These are phyloP conservation scores for Megaptera novaeangliae DNA, from an alignment of 2,113 vertebrate species.

Conservation along the genomic window DNA sequence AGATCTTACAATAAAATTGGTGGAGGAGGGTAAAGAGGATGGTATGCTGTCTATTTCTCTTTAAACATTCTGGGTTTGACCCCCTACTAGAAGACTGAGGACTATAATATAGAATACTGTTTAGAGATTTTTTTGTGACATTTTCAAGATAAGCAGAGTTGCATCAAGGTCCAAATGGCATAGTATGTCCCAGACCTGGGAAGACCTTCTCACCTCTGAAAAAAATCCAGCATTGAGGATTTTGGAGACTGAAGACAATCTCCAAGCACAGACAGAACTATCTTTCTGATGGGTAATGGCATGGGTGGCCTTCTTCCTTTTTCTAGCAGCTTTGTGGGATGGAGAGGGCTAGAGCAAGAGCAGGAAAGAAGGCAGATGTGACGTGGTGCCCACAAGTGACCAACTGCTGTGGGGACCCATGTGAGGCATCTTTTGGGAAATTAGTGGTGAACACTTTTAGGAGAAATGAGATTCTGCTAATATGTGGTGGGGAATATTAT, in stretches of 20 bases:
- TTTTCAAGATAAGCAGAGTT: background rate
- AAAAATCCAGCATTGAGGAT: background rate
- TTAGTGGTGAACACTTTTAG: background rate
- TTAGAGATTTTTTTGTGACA: background rate
- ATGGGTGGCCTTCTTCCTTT: background rate
- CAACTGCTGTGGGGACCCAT: background rate
- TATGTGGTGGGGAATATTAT: background rate
- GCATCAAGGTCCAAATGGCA: background rate
- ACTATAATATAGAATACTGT: background rate
- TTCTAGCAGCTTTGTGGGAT: background rate
- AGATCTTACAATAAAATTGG: background rate
- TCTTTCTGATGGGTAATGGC: background rate
- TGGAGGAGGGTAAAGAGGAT: background rate
- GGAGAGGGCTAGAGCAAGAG: background rate
- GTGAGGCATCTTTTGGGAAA: background rate
- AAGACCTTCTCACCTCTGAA: background rate
- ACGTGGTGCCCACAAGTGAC: background rate
- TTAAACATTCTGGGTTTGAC: background rate
- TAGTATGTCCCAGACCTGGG: background rate
- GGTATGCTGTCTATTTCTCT: background rate
- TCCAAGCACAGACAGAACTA: background rate
- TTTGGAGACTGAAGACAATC: background rate
- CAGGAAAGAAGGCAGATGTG: background rate
- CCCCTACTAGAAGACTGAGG: background rate
- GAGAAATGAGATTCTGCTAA: background rate